A percentile compares a stretch with the other conserved stretches of the same genome.
Evolutionary conservation across 2,888 invertebrate genomes (phyloP).

Genomic region (Ariolimax columbianus): DNA sequence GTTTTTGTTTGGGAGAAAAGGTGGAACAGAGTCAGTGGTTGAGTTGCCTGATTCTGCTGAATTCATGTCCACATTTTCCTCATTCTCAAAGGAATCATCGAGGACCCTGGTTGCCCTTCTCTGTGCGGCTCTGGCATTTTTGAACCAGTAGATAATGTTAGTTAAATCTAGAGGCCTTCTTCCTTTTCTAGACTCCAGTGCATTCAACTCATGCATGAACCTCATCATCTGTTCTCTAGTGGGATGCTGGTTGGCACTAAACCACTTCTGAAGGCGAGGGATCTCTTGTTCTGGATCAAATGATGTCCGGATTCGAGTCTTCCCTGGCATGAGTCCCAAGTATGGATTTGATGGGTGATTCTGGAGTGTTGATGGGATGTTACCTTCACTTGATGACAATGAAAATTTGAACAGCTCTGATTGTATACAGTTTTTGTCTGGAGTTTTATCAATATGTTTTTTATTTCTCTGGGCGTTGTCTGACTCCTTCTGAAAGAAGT

Average conservation of each 20-base stretch:
- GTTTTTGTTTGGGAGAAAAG: slow-evolving; percentile 76
- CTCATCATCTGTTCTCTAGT: slow-evolving; percentile 96
- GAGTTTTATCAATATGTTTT: slow-evolving; percentile 3
- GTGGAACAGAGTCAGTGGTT: slow-evolving; percentile 54
- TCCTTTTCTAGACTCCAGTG: slow-evolving; percentile 89
- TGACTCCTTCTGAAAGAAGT: neutral
- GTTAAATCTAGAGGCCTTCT: slow-evolving; percentile 96
- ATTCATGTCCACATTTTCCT: slow-evolving; percentile 63
- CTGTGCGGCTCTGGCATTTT: slow-evolving; percentile 96
- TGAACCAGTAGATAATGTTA: slow-evolving; percentile 93
- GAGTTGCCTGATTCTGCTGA: slow-evolving; percentile 38
- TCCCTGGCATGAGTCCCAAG: slow-evolving; percentile 55
- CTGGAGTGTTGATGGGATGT: slow-evolving; percentile 43
- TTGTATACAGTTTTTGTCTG: slow-evolving; percentile 8
- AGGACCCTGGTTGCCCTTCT: slow-evolving; percentile 84
- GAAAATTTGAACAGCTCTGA: slow-evolving; percentile 23
- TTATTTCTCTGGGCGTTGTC: slow-evolving; percentile 1
- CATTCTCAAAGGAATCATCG: slow-evolving; percentile 70
- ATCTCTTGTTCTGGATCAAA: slow-evolving; percentile 97
- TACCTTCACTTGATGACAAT: slow-evolving; percentile 33
- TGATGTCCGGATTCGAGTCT: slow-evolving; percentile 92
- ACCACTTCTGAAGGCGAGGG: slow-evolving; percentile 97
- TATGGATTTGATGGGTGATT: slow-evolving; percentile 38
- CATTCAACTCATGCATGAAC: slow-evolving; percentile 95
- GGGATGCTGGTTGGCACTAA: slow-evolving; percentile 97